Evolutionary conservation across 1,140 invertebrate genomes (phyloP).

Genomic region (Heliconius himera): DNA sequence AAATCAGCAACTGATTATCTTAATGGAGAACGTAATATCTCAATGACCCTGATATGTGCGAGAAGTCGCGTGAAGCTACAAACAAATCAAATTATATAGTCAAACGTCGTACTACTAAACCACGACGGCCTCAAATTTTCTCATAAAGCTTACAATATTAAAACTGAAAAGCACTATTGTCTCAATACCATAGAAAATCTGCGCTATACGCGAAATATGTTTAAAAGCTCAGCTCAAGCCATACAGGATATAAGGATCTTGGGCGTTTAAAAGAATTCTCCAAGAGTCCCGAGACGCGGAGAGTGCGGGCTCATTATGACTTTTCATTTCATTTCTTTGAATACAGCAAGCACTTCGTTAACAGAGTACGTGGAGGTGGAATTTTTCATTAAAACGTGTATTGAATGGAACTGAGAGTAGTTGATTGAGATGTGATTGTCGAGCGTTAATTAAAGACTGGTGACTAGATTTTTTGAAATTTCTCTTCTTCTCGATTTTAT

Average conservation of each 20-base stretch:
- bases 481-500: not conserved
- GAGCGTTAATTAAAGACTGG: constrained; percentile 4
- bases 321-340: constrained; percentile 69
- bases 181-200: not conserved
- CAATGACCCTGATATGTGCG: too few relatives aligned
- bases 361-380: constrained; percentile 50
- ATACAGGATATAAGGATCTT: constrained; percentile 44
- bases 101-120: too few relatives aligned
- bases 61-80: too few relatives aligned
- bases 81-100: too few relatives aligned
- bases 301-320: constrained; percentile 67
- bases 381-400: constrained; percentile 66
- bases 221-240: constrained; percentile 4
- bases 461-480: constrained; percentile 7
- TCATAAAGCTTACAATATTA: not conserved
- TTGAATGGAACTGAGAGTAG: constrained; percentile 47
- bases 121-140: not conserved
- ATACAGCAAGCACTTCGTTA: constrained; percentile 66
- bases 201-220: constrained; percentile 29
- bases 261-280: constrained; percentile 65
- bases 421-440: constrained; percentile 34
- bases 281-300: constrained; percentile 55
- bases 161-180: constrained; percentile 1
- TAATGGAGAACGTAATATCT: too few relatives aligned
- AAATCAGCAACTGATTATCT: too few relatives aligned